These are phyloP conservation scores for Neomorphus geoffroyi DNA, from an alignment of 2,797 vertebrate genomes.

Conservation along the genomic window DNA sequence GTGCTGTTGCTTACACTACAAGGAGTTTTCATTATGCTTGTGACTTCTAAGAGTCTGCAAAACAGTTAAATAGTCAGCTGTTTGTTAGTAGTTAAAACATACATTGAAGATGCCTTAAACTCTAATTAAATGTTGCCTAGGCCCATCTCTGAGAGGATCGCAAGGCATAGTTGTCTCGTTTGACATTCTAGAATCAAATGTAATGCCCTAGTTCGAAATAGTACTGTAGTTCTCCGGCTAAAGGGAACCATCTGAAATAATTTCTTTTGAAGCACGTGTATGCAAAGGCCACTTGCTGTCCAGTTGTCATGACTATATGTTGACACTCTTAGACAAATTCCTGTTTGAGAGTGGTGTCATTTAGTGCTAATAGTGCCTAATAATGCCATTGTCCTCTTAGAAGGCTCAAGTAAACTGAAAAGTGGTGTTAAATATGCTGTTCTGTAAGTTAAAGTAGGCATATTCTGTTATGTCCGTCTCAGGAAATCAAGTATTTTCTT, in stretches of 20 bases:
- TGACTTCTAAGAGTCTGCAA: background rate
- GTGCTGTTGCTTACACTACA: background rate
- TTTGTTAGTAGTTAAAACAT: background rate
- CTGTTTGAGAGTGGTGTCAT: background rate
- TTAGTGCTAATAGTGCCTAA: background rate
- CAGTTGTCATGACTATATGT: background rate
- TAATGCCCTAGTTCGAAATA: background rate
- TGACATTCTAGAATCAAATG: background rate
- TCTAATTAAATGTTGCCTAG: background rate
- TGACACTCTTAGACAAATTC: background rate
- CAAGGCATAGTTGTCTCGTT: background rate
- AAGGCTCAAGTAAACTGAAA: background rate
- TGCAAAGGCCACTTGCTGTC: background rate
- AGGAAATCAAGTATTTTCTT: background rate
- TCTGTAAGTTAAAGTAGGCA: background rate
- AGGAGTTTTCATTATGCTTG: background rate
- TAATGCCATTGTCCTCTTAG: background rate
- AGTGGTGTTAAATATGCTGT: background rate
- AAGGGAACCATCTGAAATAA: background rate
- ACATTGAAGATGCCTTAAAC: background rate
- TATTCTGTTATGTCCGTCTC: background rate
- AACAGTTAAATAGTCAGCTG: background rate
- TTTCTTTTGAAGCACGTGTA: background rate
- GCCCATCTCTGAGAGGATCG: background rate
- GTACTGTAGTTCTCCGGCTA: background rate